Evolutionary conservation across 35 echinoderm and acorn worm species (phyloP).

Genomic region (Heliocidaris tuberculata): DNA sequence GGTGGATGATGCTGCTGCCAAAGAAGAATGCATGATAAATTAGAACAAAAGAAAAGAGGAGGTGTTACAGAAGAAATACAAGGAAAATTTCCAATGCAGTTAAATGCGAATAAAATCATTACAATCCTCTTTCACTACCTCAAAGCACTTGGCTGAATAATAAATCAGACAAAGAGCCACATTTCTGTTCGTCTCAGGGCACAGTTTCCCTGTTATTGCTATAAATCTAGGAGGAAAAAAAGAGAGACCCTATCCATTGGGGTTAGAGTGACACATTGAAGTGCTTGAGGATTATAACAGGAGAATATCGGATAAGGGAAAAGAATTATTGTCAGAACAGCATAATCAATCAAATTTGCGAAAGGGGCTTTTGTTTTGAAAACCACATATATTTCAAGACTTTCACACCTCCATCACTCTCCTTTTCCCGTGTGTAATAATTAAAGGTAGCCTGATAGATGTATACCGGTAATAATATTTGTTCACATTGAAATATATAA

Average conservation of each 20-base stretch:
- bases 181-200: neutral
- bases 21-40: neutral
- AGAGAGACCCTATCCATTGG: neutral
- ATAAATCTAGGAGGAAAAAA: neutral
- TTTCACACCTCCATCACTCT: neutral
- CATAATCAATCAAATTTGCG: neutral
- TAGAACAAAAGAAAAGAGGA: neutral
- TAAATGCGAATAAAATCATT: neutral
- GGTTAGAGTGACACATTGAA: neutral
- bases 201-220: neutral
- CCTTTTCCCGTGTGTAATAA: neutral
- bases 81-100: no score
- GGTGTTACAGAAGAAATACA: neutral
- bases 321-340: neutral
- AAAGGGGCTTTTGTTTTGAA: neutral
- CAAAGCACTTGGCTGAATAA: neutral
- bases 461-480: no score
- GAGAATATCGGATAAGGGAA: neutral
- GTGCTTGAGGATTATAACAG: neutral
- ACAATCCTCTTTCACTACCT: neutral
- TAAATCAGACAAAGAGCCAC: neutral
- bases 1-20: neutral
- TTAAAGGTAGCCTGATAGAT: no score
- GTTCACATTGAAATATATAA: no score
- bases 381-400: neutral